Conservation (phyloP, 2,797 vertebrate species). For the Geotrypetes seraphini region DNA sequence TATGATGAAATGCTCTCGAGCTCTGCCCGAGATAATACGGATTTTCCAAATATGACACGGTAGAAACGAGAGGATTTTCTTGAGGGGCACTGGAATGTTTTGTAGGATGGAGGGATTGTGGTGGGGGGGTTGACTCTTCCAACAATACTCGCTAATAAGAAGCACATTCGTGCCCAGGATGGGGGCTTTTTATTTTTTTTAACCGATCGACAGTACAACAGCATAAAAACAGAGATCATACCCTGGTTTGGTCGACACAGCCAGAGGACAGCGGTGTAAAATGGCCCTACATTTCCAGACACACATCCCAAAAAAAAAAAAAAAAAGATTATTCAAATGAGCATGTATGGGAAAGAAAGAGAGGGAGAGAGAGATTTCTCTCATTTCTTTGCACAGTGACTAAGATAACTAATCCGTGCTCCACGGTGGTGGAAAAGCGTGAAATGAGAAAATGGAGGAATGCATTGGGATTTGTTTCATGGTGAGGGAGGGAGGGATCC, state of each 20-base stretch:
- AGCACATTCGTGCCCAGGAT: too few relatives aligned
- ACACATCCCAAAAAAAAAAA: too few relatives aligned
- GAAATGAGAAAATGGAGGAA: slow-evolving; percentile 65
- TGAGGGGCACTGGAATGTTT: too few relatives aligned
- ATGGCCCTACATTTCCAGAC: too few relatives aligned
- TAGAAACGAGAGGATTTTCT: slow-evolving; percentile 19
- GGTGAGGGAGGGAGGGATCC: slow-evolving; percentile 23
- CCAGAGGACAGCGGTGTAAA: too few relatives aligned
- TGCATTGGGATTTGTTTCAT: slow-evolving; percentile 41
- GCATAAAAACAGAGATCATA: too few relatives aligned
- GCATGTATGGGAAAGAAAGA: slow-evolving; percentile 6
- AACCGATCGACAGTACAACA: slow-evolving; percentile 17
- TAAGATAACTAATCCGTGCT: slow-evolving; percentile 36
- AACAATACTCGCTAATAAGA: too few relatives aligned
- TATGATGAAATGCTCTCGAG: slow-evolving; percentile 49
- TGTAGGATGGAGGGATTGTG: too few relatives aligned
- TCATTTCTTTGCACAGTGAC: slow-evolving; percentile 38
- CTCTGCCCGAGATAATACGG: slow-evolving; percentile 35
- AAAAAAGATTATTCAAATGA: slow-evolving; percentile 18
- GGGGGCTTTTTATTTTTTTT: slow-evolving; percentile 18
- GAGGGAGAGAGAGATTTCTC: slow-evolving; percentile 18
- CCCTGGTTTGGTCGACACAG: too few relatives aligned
- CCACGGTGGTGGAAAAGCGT: slow-evolving; percentile 24
- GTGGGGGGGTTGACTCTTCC: too few relatives aligned
- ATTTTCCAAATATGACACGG: slow-evolving; percentile 23